A percentile compares a stretch with the other conserved stretches of the same genome.
These are phyloP conservation scores for Aphis craccivora DNA, from an alignment of 1,140 invertebrate species.

Conservation along the genomic window DNA sequence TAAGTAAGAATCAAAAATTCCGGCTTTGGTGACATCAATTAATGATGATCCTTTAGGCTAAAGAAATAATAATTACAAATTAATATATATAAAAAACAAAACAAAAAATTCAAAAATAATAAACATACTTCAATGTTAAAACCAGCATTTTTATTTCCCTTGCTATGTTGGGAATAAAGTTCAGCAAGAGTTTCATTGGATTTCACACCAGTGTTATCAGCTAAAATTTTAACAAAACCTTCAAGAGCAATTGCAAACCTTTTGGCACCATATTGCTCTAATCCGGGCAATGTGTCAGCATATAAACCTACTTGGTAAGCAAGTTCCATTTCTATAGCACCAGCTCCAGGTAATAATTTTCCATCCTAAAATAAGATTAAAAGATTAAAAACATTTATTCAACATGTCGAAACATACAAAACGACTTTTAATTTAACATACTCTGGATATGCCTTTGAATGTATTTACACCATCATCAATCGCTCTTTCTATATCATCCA, in stretches of 20 bases:
- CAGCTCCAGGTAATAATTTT: conserved; percentile 89
- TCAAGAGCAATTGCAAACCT: conserved; percentile 94
- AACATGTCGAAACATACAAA: not conserved
- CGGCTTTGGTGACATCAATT: conserved; percentile 77
- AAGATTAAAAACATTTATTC: not conserved
- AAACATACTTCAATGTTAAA: conserved; percentile 83
- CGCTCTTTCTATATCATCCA: conserved; percentile 98
- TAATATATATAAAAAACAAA: conserved; percentile 34
- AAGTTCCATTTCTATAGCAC: conserved; percentile 93
- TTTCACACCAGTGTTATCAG: conserved; percentile 93
- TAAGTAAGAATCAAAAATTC: conserved; percentile 85
- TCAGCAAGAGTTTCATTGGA: conserved; percentile 89
- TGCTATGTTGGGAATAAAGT: conserved; percentile 89
- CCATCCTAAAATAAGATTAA: conserved; percentile 68
- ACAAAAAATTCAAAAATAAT: conserved; percentile 39
- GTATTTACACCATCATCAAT: conserved; percentile 99
- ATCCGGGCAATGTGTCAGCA: conserved; percentile 89
- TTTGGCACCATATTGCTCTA: conserved; percentile 96
- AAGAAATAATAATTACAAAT: conserved; percentile 57
- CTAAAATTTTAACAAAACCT: conserved; percentile 87
- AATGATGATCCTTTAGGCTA: conserved; percentile 70
- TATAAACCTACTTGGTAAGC: conserved; percentile 84
- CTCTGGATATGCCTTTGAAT: conserved; percentile 85
- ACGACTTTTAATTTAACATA: conserved; percentile 60
- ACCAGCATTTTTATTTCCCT: conserved; percentile 83